These are phyloP conservation scores for Athene noctua DNA, from an alignment of 2,113 vertebrate genomes.

Conservation along the genomic window DNA sequence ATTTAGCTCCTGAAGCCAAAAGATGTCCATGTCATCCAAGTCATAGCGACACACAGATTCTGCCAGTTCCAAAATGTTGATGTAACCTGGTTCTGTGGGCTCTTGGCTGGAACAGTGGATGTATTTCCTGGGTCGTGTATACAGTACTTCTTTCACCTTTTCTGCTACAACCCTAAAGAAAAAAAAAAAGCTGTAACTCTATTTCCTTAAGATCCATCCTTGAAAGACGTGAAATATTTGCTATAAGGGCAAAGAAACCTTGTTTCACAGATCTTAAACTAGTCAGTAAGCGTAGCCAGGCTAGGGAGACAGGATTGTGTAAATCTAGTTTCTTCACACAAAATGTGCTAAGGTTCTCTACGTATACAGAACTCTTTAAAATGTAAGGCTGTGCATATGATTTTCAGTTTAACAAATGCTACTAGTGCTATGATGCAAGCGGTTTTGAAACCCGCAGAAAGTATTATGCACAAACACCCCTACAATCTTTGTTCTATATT, in stretches of 20 bases:
- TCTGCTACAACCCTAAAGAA: constrained; percentile 81
- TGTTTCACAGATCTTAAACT: not conserved
- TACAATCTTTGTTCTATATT: not conserved
- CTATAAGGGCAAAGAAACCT: not conserved
- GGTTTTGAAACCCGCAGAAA: not conserved
- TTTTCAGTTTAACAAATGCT: not conserved
- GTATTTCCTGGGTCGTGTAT: constrained; percentile 88
- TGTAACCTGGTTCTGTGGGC: constrained; percentile 83
- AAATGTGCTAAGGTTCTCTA: not conserved
- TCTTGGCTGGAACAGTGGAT: constrained; percentile 86
- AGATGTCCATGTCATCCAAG: constrained; percentile 92
- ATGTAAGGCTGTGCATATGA: not conserved
- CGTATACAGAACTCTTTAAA: not conserved
- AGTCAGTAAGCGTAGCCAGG: not conserved
- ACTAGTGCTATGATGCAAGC: not conserved
- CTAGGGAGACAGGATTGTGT: not conserved
- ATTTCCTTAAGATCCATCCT: not conserved
- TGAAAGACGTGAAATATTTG: not conserved
- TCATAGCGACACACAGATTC: constrained; percentile 94
- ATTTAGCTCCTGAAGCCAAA: constrained; percentile 91
- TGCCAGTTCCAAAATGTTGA: constrained; percentile 90
- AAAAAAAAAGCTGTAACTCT: too few species aligned
- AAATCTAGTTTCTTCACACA: not conserved
- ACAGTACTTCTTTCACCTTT: constrained; percentile 85
- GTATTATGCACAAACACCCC: not conserved